Conservation (phyloP, 2,888 invertebrate species). For the Torymus aiolomorphi region DNA sequence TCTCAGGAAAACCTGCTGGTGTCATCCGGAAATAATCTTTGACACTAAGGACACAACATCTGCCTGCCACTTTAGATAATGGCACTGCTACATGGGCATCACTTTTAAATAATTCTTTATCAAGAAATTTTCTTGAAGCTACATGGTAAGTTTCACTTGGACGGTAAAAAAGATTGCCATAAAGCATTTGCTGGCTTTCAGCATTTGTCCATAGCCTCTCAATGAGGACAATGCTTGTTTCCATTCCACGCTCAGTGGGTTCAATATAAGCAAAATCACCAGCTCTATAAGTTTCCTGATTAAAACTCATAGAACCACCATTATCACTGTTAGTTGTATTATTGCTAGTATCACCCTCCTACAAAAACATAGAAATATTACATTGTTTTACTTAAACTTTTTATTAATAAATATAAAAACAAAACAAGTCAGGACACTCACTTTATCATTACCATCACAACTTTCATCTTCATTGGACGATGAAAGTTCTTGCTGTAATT, state of each 20-base stretch:
- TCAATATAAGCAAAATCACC: constrained; percentile 96
- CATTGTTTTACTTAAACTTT: constrained; percentile 9
- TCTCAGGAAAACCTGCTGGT: constrained; percentile 91
- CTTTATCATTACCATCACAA: constrained; percentile 74
- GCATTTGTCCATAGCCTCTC: constrained; percentile 92
- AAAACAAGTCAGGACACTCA: constrained; percentile 58
- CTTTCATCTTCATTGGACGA: constrained; percentile 85
- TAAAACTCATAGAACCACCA: constrained; percentile 83
- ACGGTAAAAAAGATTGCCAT: constrained; percentile 93
- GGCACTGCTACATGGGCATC: constrained; percentile 91
- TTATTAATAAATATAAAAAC: constrained; percentile 17
- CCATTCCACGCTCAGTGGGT: constrained; percentile 81
- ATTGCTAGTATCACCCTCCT: constrained; percentile 69
- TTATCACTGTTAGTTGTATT: constrained; percentile 72
- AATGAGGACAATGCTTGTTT: constrained; percentile 89
- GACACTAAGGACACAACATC: constrained; percentile 95
- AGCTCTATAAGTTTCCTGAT: constrained; percentile 85
- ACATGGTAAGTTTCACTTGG: constrained; percentile 98
- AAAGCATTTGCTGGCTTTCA: constrained; percentile 90
- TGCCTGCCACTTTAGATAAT: constrained; percentile 89
- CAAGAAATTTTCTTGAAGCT: constrained; percentile 94
- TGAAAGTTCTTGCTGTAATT: constrained; percentile 82
- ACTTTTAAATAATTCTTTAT: constrained; percentile 97
- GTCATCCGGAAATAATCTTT: constrained; percentile 94
- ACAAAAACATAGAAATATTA: constrained; percentile 57